A percentile compares a stretch with the other conserved stretches of the same genome.
These are phyloP conservation scores for Diadumene lineata DNA, from an alignment of 92 coral and sea anemone genomes.

Conservation along the genomic window DNA sequence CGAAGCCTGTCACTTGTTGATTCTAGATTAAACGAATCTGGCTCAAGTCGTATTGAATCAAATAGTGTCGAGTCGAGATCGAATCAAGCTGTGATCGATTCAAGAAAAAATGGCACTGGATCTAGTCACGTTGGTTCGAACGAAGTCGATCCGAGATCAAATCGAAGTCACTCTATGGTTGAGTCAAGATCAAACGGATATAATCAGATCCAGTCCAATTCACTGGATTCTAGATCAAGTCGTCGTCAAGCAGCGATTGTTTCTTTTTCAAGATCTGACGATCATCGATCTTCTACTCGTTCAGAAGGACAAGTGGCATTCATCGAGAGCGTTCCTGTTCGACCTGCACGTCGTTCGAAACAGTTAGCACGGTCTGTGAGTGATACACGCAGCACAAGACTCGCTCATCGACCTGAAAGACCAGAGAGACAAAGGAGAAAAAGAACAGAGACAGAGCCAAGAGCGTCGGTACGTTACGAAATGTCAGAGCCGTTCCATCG, in stretches of 20 bases:
- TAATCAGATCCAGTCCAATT: too few species aligned
- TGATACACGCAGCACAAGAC: slow-evolving; percentile 64
- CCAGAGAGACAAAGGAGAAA: slow-evolving; percentile 48
- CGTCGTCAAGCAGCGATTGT: slow-evolving; percentile 3
- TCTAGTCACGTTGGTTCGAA: too few species aligned
- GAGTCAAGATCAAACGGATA: too few species aligned
- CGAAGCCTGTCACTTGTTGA: slow-evolving; percentile 1
- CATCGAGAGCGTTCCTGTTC: slow-evolving; percentile 26
- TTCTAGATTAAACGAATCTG: background rate
- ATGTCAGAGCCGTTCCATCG: slow-evolving; percentile 12
- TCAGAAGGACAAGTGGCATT: slow-evolving; percentile 22
- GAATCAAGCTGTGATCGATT: background rate
- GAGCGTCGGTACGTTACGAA: slow-evolving; percentile 3
- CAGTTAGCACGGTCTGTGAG: slow-evolving; percentile 71
- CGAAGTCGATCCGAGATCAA: too few species aligned
- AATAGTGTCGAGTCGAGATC: background rate
- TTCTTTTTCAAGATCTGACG: slow-evolving; percentile 7
- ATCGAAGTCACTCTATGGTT: too few species aligned
- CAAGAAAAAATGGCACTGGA: too few species aligned
- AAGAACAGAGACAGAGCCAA: slow-evolving; percentile 50
- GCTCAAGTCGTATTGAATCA: slow-evolving; percentile 8
- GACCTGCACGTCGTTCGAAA: slow-evolving; percentile 56
- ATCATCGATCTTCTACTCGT: slow-evolving; percentile 23
- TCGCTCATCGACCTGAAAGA: slow-evolving; percentile 43
- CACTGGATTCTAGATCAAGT: slow-evolving; percentile 26